These are phyloP conservation scores for Augochlorella aurata DNA, from an alignment of 2,888 invertebrate species.

Conservation along the genomic window DNA sequence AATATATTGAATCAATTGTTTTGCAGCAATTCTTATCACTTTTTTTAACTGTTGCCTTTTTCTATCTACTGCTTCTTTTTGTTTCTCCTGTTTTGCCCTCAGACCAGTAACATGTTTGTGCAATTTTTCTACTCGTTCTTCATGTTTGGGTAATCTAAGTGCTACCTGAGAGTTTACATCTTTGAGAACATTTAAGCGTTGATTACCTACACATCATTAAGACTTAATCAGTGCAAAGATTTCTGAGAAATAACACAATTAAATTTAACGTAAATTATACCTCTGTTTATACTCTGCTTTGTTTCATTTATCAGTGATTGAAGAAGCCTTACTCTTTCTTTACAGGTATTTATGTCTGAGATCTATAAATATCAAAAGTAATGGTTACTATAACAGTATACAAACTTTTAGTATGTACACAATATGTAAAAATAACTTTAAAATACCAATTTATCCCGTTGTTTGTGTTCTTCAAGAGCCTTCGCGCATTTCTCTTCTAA, in stretches of 20 bases:
- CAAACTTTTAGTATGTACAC: not conserved
- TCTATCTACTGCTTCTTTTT: slow-evolving; percentile 82
- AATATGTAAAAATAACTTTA: not conserved
- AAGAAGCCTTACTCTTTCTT: slow-evolving; percentile 84
- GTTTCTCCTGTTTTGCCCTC: slow-evolving; percentile 83
- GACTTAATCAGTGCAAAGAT: slow-evolving; percentile 8
- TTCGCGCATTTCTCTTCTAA: slow-evolving; percentile 84
- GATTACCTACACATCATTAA: slow-evolving; percentile 73
- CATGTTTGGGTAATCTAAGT: slow-evolving; percentile 85
- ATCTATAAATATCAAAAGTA: slow-evolving; percentile 77
- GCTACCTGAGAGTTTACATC: slow-evolving; percentile 81
- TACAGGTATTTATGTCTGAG: slow-evolving; percentile 85
- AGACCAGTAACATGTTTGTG: slow-evolving; percentile 84
- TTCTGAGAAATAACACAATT: not conserved
- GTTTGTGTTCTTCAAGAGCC: slow-evolving; percentile 81
- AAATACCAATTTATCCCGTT: slow-evolving; percentile 79
- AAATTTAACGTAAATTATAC: slow-evolving; percentile 58
- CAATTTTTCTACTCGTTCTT: slow-evolving; percentile 85
- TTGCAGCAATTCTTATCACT: slow-evolving; percentile 84
- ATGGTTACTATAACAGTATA: slow-evolving; percentile 8
- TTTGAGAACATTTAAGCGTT: slow-evolving; percentile 78
- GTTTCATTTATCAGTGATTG: slow-evolving; percentile 84
- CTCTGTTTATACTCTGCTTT: slow-evolving; percentile 81
- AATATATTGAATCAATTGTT: slow-evolving; percentile 87
- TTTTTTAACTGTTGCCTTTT: slow-evolving; percentile 84